Base-by-base conservation (phyloP, 2,888 invertebrate genomes). In the Campoletis raptor region DNA sequence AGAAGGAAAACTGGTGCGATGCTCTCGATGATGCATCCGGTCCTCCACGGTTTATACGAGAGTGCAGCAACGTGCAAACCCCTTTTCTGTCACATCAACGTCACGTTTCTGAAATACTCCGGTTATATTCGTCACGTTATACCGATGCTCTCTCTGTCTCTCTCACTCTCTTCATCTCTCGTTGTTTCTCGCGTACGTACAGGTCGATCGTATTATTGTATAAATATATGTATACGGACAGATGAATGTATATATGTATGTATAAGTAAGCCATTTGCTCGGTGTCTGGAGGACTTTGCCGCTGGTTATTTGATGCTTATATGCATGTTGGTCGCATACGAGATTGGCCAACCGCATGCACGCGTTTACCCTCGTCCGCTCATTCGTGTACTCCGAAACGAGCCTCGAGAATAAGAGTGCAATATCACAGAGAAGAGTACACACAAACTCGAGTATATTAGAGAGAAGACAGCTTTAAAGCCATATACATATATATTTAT, bases 21-120 rank as follows among this genome's bases (percentile, higher is more conserved):
- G 52, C 78, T 30, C 54, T 40, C 42, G 79, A 69, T 57, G 79
- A 79, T 69, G 79, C 61, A 70, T 80, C 70, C 79, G 79, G 70
- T 57, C 61, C 61, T 76, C 74, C 42, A 42, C 74, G 72, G 30
- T 57, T 54, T 70, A 48, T 30, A 81, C 52, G 70, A 85, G 64
- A 48, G 36, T 21, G 45, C 57, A 74, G 7, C 61, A 30, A 61
- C 80, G 77, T 73, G 72, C 21, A 54, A 85, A 78, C 87, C 72
- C 64, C 88, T 88, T 90, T 89, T 85, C 89, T 91, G 91, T 92
- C 91, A 91, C 89, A 90, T 92, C 91, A 92, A 91, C 92, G 92
- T 92, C 92, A 92, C 90, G 90, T 92, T 90, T 90, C 91, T 91
- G 90, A 92, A 92, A 92, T 92, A 92, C 91, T 89, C 90, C 73